Conservation (phyloP, 2,797 vertebrate species). For the Rhabdomys pumilio region DNA sequence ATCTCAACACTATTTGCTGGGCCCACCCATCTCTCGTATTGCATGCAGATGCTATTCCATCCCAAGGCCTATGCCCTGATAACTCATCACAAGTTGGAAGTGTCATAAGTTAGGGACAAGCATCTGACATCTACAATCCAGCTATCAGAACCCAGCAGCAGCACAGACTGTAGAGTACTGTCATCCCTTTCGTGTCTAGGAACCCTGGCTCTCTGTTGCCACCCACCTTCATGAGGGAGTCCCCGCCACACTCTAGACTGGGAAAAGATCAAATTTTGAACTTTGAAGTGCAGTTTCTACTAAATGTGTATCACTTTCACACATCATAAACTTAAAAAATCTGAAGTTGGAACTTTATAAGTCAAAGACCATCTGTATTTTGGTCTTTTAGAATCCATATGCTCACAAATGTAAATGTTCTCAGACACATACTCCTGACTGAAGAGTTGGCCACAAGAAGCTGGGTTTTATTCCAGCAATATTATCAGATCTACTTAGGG, state of each 20-base stretch:
- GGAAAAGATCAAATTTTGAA: constrained; percentile 55
- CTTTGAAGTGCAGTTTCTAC: constrained; percentile 15
- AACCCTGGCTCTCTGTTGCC: not conserved
- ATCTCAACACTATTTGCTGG: not conserved
- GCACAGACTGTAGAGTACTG: not conserved
- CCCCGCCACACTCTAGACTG: not conserved
- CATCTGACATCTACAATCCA: too few relatives aligned
- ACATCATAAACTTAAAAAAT: constrained; percentile 13
- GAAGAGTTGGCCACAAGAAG: not conserved
- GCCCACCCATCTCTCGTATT: not conserved
- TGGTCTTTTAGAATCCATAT: constrained; percentile 27
- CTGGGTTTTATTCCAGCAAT: not conserved
- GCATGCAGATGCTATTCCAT: not conserved
- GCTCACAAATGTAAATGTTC: constrained; percentile 29
- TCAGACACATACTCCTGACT: not conserved
- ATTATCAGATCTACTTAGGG: not conserved
- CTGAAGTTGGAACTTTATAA: constrained; percentile 17
- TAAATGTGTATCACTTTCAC: constrained; percentile 23
- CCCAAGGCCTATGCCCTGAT: not conserved
- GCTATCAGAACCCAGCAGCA: not conserved
- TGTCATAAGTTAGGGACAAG: not conserved
- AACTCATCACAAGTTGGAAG: not conserved
- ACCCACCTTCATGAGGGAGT: not conserved
- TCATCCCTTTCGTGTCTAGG: not conserved
- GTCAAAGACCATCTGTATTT: constrained; percentile 35